phyloP scores from a whole-genome alignment of 2,113 vertebrate species.

The Plotosus lineatus region DNA sequence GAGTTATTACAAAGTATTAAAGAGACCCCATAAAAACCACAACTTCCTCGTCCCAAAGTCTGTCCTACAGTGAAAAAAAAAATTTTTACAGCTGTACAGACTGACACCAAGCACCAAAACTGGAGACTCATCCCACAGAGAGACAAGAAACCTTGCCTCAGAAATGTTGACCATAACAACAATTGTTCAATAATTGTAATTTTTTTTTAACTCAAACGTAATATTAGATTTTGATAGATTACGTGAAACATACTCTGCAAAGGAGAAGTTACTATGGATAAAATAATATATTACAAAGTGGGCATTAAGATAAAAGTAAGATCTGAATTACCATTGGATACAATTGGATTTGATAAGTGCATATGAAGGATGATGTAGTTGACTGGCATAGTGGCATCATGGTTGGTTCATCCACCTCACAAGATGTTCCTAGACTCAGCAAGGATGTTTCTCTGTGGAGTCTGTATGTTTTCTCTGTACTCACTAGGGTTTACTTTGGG shows the following conservation, averaged over 20 bases:
- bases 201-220: neutral
- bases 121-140: neutral
- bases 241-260: neutral
- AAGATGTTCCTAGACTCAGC: no score
- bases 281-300: neutral
- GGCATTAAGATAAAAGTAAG: neutral
- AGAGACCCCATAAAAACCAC: neutral
- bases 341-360: no score
- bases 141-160: neutral
- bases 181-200: neutral
- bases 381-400: no score
- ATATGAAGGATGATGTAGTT: no score
- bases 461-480: no score
- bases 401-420: no score
- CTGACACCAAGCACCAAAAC: neutral
- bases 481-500: no score
- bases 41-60: neutral
- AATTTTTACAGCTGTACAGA: neutral
- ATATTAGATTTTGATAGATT: neutral
- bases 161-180: neutral
- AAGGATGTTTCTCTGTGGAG: no score
- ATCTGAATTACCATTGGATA: neutral
- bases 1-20: neutral
- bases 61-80: neutral
- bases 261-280: neutral